phyloP scores from a whole-genome alignment of 1,140 invertebrate species.

The Lordiphosa mommai region DNA sequence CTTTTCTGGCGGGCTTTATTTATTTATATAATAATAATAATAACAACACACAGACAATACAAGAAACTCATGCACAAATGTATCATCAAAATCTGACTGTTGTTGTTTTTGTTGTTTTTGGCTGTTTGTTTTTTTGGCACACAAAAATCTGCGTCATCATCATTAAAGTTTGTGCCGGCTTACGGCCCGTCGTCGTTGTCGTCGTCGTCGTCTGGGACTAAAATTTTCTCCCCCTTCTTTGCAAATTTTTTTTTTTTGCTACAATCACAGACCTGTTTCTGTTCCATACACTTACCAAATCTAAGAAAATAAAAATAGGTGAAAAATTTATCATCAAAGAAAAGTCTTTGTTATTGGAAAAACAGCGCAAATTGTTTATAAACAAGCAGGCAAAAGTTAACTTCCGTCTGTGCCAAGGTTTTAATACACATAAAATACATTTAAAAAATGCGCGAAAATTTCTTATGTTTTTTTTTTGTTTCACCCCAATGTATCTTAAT shows the following conservation, averaged over 20 bases:
- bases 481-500: too few species aligned
- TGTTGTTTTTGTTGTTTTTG: conserved; percentile 12
- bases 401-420: too few species aligned
- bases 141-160: conserved; percentile 57
- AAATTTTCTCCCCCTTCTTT: conserved; percentile 6
- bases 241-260: conserved; percentile 14
- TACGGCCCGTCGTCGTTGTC: neutral
- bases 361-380: too few species aligned
- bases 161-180: conserved; percentile 54
- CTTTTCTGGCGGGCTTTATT: neutral
- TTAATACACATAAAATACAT: too few species aligned
- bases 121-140: conserved; percentile 44
- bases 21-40: conserved; percentile 41
- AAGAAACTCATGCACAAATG: neutral
- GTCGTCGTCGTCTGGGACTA: conserved; percentile 17
- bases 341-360: too few species aligned
- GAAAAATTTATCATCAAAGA: neutral
- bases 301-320: neutral
- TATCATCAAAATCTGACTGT: neutral
- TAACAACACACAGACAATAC: conserved; percentile 14
- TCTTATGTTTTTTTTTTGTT: too few species aligned
- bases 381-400: too few species aligned
- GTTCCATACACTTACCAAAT: too few species aligned
- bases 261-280: neutral
- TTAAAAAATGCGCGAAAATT: too few species aligned